Conservation (phyloP, 2,797 vertebrate genomes). For the Enteromius mattozi region DNA sequence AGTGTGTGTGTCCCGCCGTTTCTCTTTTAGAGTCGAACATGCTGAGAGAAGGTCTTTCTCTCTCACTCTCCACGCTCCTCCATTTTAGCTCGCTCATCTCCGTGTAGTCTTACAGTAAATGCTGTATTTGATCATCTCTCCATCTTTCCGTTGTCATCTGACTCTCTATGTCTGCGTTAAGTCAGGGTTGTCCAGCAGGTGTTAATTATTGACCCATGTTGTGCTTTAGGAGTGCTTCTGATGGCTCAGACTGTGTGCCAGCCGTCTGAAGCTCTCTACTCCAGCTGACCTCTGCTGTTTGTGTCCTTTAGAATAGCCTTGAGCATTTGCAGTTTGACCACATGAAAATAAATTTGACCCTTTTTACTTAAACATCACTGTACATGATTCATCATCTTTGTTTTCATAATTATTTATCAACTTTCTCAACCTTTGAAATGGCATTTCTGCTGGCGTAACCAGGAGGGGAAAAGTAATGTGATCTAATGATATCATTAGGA, state of each 20-base stretch:
- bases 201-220: slow-evolving; percentile 54
- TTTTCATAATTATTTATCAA: slow-evolving; percentile 2
- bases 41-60: slow-evolving; percentile 49
- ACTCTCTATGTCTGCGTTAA: slow-evolving; percentile 40
- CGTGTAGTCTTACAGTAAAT: slow-evolving; percentile 1
- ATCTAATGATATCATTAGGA: not conserved
- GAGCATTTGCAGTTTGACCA: not conserved
- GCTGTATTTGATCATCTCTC: not conserved
- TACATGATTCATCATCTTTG: not conserved
- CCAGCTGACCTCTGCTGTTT: slow-evolving; percentile 9
- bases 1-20: slow-evolving; percentile 61
- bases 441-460: not conserved
- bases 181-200: slow-evolving; percentile 46
- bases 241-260: slow-evolving; percentile 47
- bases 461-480: not conserved
- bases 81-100: slow-evolving; percentile 31
- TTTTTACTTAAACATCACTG: not conserved
- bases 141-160: not conserved
- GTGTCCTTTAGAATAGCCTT: slow-evolving; percentile 29
- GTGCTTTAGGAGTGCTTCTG: slow-evolving; percentile 42
- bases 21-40: slow-evolving; percentile 58
- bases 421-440: not conserved
- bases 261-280: slow-evolving; percentile 13
- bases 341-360: not conserved
- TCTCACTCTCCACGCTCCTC: not conserved